Base-by-base conservation (phyloP, 2,797 vertebrate genomes). In the Melanogrammus aeglefinus region DNA sequence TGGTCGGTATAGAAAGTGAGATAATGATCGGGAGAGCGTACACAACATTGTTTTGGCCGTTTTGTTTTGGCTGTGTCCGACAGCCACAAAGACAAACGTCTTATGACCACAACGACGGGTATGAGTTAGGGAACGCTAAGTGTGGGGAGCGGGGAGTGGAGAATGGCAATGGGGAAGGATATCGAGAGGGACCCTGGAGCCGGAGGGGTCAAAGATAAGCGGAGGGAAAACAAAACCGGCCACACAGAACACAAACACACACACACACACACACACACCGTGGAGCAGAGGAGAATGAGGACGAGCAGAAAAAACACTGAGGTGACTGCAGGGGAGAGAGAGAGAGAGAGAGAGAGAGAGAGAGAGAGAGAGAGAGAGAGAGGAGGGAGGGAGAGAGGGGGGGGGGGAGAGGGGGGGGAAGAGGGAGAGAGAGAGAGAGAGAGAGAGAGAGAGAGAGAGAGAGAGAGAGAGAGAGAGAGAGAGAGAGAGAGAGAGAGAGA, bases 291-390 rank as follows among this genome's bases (percentile, higher is more conserved):
- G 2, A 57, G 14, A 36, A 39, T 63, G 57, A 63, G 21, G 57
- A 8, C 5, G 71, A 27, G 51, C 75, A 27, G 79, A 35, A 39
- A 73, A 8, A 72, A 44, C 14, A 70, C 38, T 18, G 44, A 35
- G 71, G 4, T 44, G 76, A 73, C 31, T 16, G 31, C 31, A 72
- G 24, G 29, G 51, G 18, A 73, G 41, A 70, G 35, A 75, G 33
- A 73, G 41, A 76, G 21, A 16, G 90, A 73, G 36, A 74, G 74
- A 29, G 57, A 16, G 90, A 74, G 35, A 75, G 74, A 91, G 95
- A 81, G 92, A 99, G 74, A 91, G 96, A 81, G 92, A 99, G 35
- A 75, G 74, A 91, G 95, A 81, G 29, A 73, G 35, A 44, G 9
- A 44, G n/a, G 41, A 44, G 6, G 12, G 9, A 51, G 47, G 18